Base-by-base conservation (phyloP, 2,113 vertebrate species). In the Erinaceus europaeus region DNA sequence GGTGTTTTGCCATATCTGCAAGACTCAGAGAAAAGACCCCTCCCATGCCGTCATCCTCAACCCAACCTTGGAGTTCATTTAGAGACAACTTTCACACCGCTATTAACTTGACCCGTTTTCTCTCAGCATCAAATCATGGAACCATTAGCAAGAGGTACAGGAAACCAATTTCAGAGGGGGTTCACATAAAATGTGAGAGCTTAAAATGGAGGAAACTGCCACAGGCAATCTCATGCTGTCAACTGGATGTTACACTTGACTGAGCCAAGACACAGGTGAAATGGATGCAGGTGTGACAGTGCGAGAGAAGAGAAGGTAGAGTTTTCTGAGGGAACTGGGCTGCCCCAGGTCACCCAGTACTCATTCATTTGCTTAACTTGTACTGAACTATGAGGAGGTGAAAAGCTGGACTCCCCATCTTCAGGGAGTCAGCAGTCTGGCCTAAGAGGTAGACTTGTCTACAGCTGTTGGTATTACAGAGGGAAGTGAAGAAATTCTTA, bases 121-220 rank as follows among this genome's bases (percentile, higher is more conserved):
- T 69, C 42, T 91, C 34, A 67, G 57, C 59, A 89, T 93, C 89
- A 78, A 78, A 85, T 42, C 94, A 87, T 89, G 88, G 48, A 77
- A 91, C 92, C 90, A 93, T 96, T 95, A 96, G 90, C 55, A 90
- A 89, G 95, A 95, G 83, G 73, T 86, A 95, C 62, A 92, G 94
- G 94, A 96, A 97, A 96, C 93, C 78, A 92, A 96, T 95, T 96
- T 96, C 91, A 94, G 86, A 20, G 86, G 25, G 21, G 13, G 88
- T 93, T 52, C 84, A 94, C 94, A 91, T 94, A 96, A 96, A 96
- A 94, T 78, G 92, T 96, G 92, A 95, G 95, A 95, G 96, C 95
- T 95, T 97, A 96, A 96, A 97, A 91, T 95, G 87, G 95, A 96
- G 89, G 94, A 96, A 96, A 96, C 91, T 94, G 94, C 95, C 95